Base-by-base conservation (phyloP, 2,797 vertebrate genomes). In the Catharus ustulatus region DNA sequence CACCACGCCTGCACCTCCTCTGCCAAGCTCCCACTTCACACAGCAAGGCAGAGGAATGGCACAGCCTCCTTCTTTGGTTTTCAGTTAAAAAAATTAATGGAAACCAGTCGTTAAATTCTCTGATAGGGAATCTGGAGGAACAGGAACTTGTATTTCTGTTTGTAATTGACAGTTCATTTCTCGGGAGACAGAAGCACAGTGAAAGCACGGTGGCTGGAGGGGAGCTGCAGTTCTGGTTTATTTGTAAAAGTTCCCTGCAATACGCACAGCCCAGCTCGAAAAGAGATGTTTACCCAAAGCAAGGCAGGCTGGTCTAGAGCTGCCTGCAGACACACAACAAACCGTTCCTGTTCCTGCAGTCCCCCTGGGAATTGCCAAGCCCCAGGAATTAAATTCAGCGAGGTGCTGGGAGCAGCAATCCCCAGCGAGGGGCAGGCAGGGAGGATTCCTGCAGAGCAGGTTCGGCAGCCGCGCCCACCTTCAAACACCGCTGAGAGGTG, bases 281-380 rank as follows among this genome's bases (percentile, higher is more conserved):
- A n/a, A 30, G 11, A 36, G 29, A 1, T 10, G 23, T 38, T 21
- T 14, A 6, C 3, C 21, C 67, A 3, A 16, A 16, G 74, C 34
- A n/a, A 23, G 48, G 67, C 34, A 16, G 23, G 51, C 36, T 22
- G 11, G 5, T 5, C 24, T 3, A 0, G 17, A 63, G 61, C 57
- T 16, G 61, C 18, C 69, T 73, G 10, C 57, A 49, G 24, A 10
- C 19, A 21, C 19, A 64, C 2, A 48, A 5, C 17, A 40, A 22
- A 26, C 29, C 2, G 0, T 1, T 16, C 48, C 74, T 6, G 34
- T 2, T 78, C 14, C 54, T 7, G 19, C 0, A 46, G 15, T 1
- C 34, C 38, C 1, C 0, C 11, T 5, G 4, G 59, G 16, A 58
- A 46, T 0, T 0, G 27, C 36, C 24, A 1, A 54, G 26, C 52